A percentile compares a stretch with the other conserved stretches of the same genome.
Conservation (phyloP, 2,113 vertebrate species). For the Phaethon lepturus region DNA sequence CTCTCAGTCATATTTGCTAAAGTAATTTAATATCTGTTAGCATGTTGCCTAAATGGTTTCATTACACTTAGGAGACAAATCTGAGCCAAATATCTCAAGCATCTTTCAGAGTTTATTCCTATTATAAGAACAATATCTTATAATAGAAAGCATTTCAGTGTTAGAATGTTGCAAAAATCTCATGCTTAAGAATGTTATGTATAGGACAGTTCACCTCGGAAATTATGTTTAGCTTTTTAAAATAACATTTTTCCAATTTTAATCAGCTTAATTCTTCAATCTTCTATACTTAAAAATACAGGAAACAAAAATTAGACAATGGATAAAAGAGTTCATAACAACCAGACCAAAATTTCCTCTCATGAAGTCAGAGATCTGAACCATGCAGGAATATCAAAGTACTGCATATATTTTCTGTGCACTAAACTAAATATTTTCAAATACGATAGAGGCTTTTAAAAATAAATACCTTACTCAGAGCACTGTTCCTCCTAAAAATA, state of each 20-base stretch:
- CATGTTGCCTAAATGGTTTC: not conserved
- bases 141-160: not conserved
- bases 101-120: not conserved
- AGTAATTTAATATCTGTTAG: not conserved
- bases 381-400: conserved; percentile 27
- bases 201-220: not conserved
- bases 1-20: not conserved
- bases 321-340: conserved; percentile 40
- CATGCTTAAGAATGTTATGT: not conserved
- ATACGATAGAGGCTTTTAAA: conserved; percentile 12
- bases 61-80: not conserved
- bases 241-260: conserved; percentile 1
- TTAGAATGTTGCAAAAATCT: not conserved
- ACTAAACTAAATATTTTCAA: conserved; percentile 46
- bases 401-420: conserved; percentile 27
- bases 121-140: not conserved
- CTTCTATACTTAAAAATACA: conserved; percentile 35
- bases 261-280: not conserved
- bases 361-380: conserved; percentile 1
- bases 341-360: conserved; percentile 29
- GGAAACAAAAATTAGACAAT: conserved; percentile 56
- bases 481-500: not conserved
- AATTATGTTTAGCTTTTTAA: not conserved
- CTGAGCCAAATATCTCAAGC: not conserved
- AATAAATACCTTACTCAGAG: conserved; percentile 35